phyloP scores from a whole-genome alignment of 2,888 invertebrate genomes.

The Volucella bombylans region DNA sequence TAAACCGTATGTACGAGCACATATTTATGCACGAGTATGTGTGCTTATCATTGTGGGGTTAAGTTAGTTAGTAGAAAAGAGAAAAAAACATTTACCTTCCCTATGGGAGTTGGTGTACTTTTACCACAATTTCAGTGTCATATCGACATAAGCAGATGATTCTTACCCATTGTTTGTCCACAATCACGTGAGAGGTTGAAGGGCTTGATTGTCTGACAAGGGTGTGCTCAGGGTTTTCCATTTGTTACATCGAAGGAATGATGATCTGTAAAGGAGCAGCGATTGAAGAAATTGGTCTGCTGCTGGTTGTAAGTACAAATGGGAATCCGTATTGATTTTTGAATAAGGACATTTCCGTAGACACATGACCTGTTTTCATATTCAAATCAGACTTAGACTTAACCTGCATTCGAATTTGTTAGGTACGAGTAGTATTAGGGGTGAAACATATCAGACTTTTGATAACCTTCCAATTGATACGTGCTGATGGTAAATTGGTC shows the following conservation, averaged over 20 bases:
- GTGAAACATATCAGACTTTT: too few relatives aligned
- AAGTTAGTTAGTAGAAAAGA: too few relatives aligned
- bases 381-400: too few relatives aligned
- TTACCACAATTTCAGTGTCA: not conserved
- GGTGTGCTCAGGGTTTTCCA: slow-evolving; percentile 1
- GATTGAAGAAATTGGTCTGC: slow-evolving; percentile 5
- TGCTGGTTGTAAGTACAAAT: not conserved
- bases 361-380: too few relatives aligned
- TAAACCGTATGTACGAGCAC: not conserved
- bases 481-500: too few relatives aligned
- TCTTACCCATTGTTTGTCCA: slow-evolving; percentile 9
- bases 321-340: slow-evolving; percentile 8
- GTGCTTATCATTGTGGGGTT: not conserved
- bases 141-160: slow-evolving; percentile 7
- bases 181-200: not conserved
- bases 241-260: not conserved
- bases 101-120: not conserved
- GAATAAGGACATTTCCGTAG: not conserved
- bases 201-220: not conserved
- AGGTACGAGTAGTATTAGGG: too few relatives aligned
- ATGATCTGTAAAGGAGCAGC: not conserved
- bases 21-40: not conserved
- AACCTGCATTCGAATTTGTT: too few relatives aligned
- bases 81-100: too few relatives aligned
- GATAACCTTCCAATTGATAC: too few relatives aligned